These are phyloP conservation scores for Imbricaverruca yamaguchii DNA, from an alignment of 2,888 invertebrate genomes.

Conservation along the genomic window DNA sequence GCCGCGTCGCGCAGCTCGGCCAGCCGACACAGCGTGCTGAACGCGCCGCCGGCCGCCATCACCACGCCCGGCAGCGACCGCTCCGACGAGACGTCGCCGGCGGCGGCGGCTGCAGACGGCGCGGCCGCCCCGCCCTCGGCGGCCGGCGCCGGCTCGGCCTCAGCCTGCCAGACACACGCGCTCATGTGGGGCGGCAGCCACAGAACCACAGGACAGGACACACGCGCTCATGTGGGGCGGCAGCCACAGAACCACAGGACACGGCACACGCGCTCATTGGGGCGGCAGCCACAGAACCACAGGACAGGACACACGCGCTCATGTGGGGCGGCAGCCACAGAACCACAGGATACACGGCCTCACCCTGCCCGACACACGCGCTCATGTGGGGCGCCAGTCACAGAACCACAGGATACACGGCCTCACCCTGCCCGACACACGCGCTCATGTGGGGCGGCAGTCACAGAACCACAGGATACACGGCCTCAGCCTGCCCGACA, in stretches of 20 bases:
- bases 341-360: neutral
- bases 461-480: no score
- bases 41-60: conserved; percentile 45
- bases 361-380: conserved; percentile 21
- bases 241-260: no score
- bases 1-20: conserved; percentile 43
- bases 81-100: conserved; percentile 26
- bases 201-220: no score
- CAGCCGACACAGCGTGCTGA: conserved; percentile 45
- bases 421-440: conserved; percentile 16
- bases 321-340: neutral
- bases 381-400: neutral
- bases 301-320: conserved; percentile 25
- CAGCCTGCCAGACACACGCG: conserved; percentile 20
- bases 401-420: no score
- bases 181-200: neutral
- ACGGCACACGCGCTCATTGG: no score
- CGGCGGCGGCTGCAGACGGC: neutral
- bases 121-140: conserved; percentile 22
- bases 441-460: neutral
- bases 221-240: no score
- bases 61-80: conserved; percentile 46
- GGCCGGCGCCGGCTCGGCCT: conserved; percentile 17
- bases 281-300: no score
- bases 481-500: conserved; percentile 8